These are phyloP conservation scores for Dipodomys ordii DNA, from an alignment of 2,113 vertebrate species.

Conservation along the genomic window DNA sequence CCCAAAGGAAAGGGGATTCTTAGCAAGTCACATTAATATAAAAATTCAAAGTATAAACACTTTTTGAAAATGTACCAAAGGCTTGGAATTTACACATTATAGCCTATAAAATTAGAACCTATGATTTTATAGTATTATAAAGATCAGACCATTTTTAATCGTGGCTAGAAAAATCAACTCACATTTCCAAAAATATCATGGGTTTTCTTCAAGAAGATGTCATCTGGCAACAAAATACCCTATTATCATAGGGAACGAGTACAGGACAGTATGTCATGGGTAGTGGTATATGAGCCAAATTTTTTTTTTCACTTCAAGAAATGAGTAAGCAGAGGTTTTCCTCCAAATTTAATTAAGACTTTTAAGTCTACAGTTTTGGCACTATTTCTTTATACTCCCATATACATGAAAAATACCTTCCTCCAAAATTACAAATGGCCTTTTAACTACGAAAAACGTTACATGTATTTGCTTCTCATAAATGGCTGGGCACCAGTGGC, in stretches of 20 bases:
- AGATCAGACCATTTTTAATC: slow-evolving; percentile 15
- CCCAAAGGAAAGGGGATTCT: background rate
- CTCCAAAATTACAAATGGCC: slow-evolving; percentile 42
- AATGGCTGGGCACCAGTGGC: background rate
- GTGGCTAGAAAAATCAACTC: slow-evolving; percentile 53
- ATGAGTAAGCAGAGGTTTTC: slow-evolving; percentile 59
- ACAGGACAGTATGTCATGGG: slow-evolving; percentile 58
- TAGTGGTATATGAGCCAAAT: slow-evolving; percentile 37
- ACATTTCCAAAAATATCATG: slow-evolving; percentile 74
- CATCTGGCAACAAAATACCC: slow-evolving; percentile 74
- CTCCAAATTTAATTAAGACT: slow-evolving; percentile 56
- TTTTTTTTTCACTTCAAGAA: background rate
- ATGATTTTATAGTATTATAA: slow-evolving; percentile 67
- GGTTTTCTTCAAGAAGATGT: slow-evolving; percentile 68
- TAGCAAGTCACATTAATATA: background rate
- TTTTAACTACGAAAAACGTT: slow-evolving; percentile 47
- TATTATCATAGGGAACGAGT: slow-evolving; percentile 72
- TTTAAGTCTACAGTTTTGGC: slow-evolving; percentile 40
- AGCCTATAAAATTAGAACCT: slow-evolving; percentile 60
- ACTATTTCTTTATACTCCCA: slow-evolving; percentile 70
- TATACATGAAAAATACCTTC: slow-evolving; percentile 4
- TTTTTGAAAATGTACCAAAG: slow-evolving; percentile 51
- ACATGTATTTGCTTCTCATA: slow-evolving; percentile 4
- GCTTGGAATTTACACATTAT: background rate
- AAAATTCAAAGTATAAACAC: slow-evolving; percentile 23